Evolutionary conservation across 2,797 vertebrate species (phyloP).

Genomic region (Fundulus diaphanus): DNA sequence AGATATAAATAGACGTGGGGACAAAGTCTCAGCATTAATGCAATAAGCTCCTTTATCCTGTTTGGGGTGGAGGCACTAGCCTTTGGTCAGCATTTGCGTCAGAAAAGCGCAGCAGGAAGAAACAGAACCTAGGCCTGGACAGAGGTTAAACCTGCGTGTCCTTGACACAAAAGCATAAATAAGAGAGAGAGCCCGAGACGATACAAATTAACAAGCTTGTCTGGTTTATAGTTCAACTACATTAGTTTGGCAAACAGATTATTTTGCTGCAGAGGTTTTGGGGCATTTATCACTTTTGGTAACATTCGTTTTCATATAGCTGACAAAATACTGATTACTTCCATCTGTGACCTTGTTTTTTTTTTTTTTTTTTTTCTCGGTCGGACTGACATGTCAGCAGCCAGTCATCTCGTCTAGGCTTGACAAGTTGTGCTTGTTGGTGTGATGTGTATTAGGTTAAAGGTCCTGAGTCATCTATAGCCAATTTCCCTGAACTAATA

Average conservation of each 20-base stretch:
- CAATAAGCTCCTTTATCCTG: slow-evolving; percentile 3
- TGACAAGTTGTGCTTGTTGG: neutral
- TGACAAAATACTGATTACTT: neutral
- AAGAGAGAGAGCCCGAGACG: neutral
- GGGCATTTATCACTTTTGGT: neutral
- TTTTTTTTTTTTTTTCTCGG: neutral
- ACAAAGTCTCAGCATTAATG: slow-evolving; percentile 51
- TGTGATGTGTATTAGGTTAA: neutral
- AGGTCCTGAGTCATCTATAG: no score
- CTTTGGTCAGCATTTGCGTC: neutral
- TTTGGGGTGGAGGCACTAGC: neutral
- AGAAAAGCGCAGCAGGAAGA: neutral
- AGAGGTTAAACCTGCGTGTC: neutral
- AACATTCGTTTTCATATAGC: neutral
- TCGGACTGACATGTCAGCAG: neutral
- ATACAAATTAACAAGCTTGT: neutral
- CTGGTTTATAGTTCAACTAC: neutral
- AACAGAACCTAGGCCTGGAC: neutral
- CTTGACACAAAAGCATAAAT: neutral
- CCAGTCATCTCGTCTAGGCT: neutral
- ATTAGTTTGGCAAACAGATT: neutral
- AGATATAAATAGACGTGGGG: slow-evolving; percentile 55
- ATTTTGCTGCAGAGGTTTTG: neutral
- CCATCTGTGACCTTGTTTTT: slow-evolving; percentile 8
- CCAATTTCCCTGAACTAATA: neutral